Evolutionary conservation across 2,113 vertebrate genomes (phyloP).

Genomic region (Neogale vison): DNA sequence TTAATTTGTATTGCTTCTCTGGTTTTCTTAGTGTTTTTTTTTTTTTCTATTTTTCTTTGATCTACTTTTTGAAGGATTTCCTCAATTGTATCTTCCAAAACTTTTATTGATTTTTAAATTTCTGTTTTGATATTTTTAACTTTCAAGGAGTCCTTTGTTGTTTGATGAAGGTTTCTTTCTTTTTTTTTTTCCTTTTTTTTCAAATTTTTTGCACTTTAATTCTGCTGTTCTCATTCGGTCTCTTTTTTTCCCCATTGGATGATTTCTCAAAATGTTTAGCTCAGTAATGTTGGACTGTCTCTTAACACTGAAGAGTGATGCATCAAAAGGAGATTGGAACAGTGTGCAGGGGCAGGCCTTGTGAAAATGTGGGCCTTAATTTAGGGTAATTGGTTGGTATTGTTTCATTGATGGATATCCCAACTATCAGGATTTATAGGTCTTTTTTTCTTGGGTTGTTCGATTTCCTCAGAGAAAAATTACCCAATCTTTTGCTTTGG

Average conservation of each 20-base stretch:
- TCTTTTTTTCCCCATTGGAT: background rate
- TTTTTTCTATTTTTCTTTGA: constrained; percentile 59
- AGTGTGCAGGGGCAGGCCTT: background rate
- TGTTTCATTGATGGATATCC: background rate
- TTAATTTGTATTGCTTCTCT: constrained; percentile 18
- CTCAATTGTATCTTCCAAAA: constrained; percentile 29
- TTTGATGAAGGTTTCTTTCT: background rate
- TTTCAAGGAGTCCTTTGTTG: background rate
- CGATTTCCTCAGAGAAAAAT: constrained; percentile 40
- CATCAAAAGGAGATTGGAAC: background rate
- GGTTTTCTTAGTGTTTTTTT: constrained; percentile 8
- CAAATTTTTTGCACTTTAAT: background rate
- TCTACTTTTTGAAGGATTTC: constrained; percentile 28
- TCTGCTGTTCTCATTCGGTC: background rate
- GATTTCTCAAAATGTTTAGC: background rate
- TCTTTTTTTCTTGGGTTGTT: background rate
- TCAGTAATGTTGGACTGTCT: background rate
- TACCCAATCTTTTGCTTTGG: background rate
- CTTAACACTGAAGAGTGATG: background rate
- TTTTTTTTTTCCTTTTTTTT: background rate
- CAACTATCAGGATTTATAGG: background rate
- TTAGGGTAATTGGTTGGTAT: background rate
- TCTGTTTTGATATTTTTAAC: constrained; percentile 53
- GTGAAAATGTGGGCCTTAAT: background rate
- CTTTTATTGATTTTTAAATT: constrained; percentile 40